Evolutionary conservation across 2,797 vertebrate species (phyloP).

Genomic region (Mycteria americana): DNA sequence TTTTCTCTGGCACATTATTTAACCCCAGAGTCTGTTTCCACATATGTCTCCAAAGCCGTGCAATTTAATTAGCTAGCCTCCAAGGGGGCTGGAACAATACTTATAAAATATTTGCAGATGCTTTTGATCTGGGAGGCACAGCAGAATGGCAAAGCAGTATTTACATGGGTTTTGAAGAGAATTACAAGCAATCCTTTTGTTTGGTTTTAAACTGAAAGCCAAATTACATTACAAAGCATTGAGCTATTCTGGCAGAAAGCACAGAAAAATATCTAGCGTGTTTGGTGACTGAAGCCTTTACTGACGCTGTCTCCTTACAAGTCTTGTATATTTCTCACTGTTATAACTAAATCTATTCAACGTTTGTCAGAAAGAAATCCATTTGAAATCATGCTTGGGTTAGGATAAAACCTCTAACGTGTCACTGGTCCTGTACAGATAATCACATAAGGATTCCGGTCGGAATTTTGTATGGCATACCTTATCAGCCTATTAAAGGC

Average conservation of each 20-base stretch:
- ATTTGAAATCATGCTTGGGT: neutral
- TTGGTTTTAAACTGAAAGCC: conserved; percentile 26
- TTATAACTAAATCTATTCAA: neutral
- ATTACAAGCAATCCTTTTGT: neutral
- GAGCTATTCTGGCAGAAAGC: neutral
- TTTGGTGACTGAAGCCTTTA: neutral
- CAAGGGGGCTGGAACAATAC: neutral
- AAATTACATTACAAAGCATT: neutral
- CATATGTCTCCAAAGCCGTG: neutral
- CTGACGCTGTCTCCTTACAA: neutral
- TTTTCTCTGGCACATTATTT: neutral
- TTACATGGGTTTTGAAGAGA: neutral
- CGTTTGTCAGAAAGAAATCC: neutral
- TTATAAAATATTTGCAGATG: neutral
- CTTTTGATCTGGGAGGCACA: neutral
- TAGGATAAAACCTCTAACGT: neutral
- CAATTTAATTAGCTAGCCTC: conserved; percentile 15
- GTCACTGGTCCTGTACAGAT: neutral
- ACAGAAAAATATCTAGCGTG: neutral
- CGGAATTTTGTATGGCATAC: neutral
- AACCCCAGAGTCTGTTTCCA: neutral
- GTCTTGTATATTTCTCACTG: neutral
- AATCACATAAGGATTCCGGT: neutral
- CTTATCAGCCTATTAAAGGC: neutral
- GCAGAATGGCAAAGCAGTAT: neutral